Percentiles rank a stretch among this genome's conserved stretches.
These are phyloP conservation scores for Uloborus plumipes DNA, from an alignment of 2,888 invertebrate species.

Conservation along the genomic window DNA sequence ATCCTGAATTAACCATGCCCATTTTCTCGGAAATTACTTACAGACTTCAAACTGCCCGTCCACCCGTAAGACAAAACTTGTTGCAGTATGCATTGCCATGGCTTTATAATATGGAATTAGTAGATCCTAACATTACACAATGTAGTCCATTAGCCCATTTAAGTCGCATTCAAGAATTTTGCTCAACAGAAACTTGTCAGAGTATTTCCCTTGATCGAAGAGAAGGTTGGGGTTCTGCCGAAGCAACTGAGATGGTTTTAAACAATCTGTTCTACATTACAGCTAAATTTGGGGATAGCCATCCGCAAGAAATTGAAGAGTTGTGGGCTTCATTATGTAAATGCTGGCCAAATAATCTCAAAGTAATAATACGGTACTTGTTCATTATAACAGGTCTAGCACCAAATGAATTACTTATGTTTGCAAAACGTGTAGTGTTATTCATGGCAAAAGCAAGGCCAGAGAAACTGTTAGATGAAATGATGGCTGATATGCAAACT, in stretches of 20 bases:
- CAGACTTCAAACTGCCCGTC: slow-evolving; percentile 94
- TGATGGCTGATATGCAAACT: slow-evolving; percentile 97
- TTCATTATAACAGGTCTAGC: slow-evolving; percentile 97
- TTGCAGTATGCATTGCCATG: slow-evolving; percentile 95
- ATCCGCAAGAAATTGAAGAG: slow-evolving; percentile 94
- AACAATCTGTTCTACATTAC: slow-evolving; percentile 99
- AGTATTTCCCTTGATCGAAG: slow-evolving; percentile 51
- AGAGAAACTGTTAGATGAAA: slow-evolving; percentile 92
- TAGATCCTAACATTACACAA: slow-evolving; percentile 95
- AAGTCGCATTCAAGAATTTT: slow-evolving; percentile 63
- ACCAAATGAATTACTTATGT: slow-evolving; percentile 91
- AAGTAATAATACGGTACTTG: slow-evolving; percentile 94
- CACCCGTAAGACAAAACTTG: slow-evolving; percentile 90
- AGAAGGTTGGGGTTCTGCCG: slow-evolving; percentile 97
- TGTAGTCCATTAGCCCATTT: slow-evolving; percentile 64
- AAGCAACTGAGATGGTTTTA: slow-evolving; percentile 99
- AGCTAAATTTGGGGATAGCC: slow-evolving; percentile 96
- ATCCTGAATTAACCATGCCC: slow-evolving; percentile 98
- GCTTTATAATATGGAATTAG: slow-evolving; percentile 98
- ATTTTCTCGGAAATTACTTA: slow-evolving; percentile 99
- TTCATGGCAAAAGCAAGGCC: slow-evolving; percentile 93
- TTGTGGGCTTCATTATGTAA: slow-evolving; percentile 96
- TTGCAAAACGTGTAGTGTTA: slow-evolving; percentile 93
- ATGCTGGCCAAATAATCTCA: slow-evolving; percentile 97
- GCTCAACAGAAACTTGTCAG: slow-evolving; percentile 56